A percentile compares a stretch with the other conserved stretches of the same genome.
Evolutionary conservation across 1,140 invertebrate genomes (phyloP).

Genomic region (Odontomachus brunneus): DNA sequence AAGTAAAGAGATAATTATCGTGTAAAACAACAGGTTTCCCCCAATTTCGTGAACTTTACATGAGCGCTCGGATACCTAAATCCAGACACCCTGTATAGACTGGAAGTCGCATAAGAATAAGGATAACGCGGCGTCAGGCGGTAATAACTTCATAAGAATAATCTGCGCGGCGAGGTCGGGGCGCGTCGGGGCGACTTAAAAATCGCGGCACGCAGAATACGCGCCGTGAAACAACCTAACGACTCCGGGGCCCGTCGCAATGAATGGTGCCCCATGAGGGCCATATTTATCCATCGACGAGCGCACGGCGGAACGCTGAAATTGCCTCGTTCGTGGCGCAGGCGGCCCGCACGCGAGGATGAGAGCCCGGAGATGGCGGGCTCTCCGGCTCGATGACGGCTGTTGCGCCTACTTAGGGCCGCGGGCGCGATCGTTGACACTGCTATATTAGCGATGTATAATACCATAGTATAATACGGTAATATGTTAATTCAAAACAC

Average conservation of each 20-base stretch:
- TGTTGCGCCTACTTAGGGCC: background rate
- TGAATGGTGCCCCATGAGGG: slow-evolving; percentile 47
- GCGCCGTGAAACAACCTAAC: slow-evolving; percentile 49
- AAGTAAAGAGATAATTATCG: too few species aligned
- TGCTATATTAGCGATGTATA: slow-evolving; percentile 1
- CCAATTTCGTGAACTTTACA: too few species aligned
- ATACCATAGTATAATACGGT: background rate
- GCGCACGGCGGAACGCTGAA: slow-evolving; percentile 59
- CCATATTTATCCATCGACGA: slow-evolving; percentile 59
- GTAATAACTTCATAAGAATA: slow-evolving; percentile 58
- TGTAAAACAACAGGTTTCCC: too few species aligned
- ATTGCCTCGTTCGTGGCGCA: slow-evolving; percentile 51
- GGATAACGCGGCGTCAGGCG: background rate
- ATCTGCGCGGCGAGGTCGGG: slow-evolving; percentile 12
- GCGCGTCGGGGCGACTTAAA: slow-evolving; percentile 20
- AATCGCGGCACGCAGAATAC: slow-evolving; percentile 42
- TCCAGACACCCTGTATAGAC: too few species aligned
- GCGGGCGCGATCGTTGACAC: background rate
- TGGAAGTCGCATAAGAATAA: background rate
- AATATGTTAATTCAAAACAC: background rate
- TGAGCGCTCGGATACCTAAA: too few species aligned
- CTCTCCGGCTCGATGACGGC: background rate
- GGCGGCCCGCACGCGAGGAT: slow-evolving; percentile 20
- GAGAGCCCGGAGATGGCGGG: background rate
- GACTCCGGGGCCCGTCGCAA: slow-evolving; percentile 29